Evolutionary conservation across 2,888 invertebrate species (phyloP), one percentile per base, ranked within the genome.

Genomic region (Pristionchus japonicus): DNA sequence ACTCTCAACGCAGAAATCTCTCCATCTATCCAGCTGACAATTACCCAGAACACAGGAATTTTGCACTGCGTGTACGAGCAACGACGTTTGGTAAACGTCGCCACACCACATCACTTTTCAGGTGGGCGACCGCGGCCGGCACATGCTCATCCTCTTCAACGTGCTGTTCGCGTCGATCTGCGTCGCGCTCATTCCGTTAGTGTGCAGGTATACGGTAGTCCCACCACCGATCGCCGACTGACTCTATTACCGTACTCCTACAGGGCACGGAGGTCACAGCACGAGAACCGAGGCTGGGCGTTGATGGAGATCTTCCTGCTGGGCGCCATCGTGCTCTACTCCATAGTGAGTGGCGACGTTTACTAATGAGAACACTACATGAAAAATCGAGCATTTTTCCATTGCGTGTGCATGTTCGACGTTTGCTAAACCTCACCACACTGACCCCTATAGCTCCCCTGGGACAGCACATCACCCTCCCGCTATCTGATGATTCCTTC

Each of bases 211-310:
- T n/a, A n/a, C n/a, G n/a, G n/a, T n/a, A n/a, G n/a, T n/a, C n/a
- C n/a, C n/a, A n/a, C n/a, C n/a, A n/a, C n/a, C n/a, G n/a, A n/a
- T n/a, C n/a, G 43, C 43, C 77, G 77, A 77, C n/a, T n/a, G n/a
- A 40, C 64, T n/a, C 34, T 27, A 9, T 11, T 40, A 40, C 74
- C 74, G 40, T 40, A 74, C 17, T n/a, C 27, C 84, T 57, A 3
- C 84, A 67, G 86, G 34, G 74, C 74, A 15, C 74, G 87, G 0
- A 49, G 91, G 52, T 89, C 92, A 34, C 91, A 93, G 88, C 92
- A 93, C 86, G 91, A 92, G 90, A 90, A 90, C 13, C 90, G 94
- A 20, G 94, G 94, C 31, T 94, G 94, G 94, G 94, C 94, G n/a
- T 89, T 94, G 6, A 94, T 94, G 93, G 94, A 94, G 91, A 89